Evolutionary conservation across 2,113 vertebrate genomes (phyloP).

Genomic region (Mystacornis crossleyi): DNA sequence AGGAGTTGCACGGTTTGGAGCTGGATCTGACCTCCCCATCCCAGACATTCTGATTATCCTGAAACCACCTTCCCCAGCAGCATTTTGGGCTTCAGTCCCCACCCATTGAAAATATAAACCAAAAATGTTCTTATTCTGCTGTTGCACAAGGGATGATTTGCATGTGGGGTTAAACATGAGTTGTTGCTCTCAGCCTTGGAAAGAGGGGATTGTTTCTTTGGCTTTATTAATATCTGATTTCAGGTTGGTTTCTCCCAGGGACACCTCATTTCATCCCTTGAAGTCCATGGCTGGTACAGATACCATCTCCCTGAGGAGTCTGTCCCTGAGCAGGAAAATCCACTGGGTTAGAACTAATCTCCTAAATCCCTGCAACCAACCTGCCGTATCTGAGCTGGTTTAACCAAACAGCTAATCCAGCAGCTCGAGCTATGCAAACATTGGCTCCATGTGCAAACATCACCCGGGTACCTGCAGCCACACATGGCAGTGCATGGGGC

Average conservation of each 20-base stretch:
- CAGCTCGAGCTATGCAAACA: neutral
- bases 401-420: neutral
- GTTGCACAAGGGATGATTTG: neutral
- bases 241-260: neutral
- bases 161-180: rapidly evolving
- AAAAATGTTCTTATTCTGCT: neutral
- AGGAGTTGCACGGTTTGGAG: neutral
- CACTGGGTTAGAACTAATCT: neutral
- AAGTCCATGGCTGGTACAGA: neutral
- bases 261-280: neutral
- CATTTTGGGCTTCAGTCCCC: neutral
- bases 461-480: rapidly evolving
- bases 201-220: neutral
- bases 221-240: neutral
- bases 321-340: neutral
- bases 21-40: neutral
- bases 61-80: neutral
- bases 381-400: neutral
- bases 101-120: rapidly evolving
- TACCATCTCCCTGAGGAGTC: neutral
- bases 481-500: rapidly evolving
- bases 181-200: neutral
- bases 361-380: neutral
- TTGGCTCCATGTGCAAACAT: neutral
- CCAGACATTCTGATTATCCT: neutral